phyloP scores from a whole-genome alignment of 2,888 invertebrate species.

The Leucoma salicis region DNA sequence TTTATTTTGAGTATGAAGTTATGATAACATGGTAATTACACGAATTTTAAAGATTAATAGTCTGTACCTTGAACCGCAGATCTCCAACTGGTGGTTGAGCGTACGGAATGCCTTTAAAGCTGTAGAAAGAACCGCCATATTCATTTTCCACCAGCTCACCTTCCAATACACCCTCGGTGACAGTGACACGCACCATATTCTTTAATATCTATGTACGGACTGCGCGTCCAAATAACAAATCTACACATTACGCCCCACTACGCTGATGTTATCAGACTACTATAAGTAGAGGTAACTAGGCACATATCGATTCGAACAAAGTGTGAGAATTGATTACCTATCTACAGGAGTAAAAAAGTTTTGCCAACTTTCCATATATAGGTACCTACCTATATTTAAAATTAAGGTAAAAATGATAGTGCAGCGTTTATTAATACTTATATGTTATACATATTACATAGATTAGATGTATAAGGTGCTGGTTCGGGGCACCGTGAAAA shows the following conservation, averaged over 20 bases:
- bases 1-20: background rate
- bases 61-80: constrained; percentile 69
- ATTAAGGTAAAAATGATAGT: too few species aligned
- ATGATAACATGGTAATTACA: background rate
- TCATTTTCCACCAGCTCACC: constrained; percentile 39
- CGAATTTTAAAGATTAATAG: too few species aligned
- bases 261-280: background rate
- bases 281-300: too few species aligned
- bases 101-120: constrained; percentile 71
- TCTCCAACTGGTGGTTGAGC: constrained; percentile 72
- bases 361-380: too few species aligned
- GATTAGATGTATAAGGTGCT: too few species aligned
- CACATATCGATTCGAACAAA: too few species aligned
- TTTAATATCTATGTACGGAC: background rate
- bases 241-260: background rate
- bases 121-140: constrained; percentile 38
- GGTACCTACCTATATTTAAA: too few species aligned
- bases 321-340: too few species aligned
- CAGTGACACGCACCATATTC: constrained; percentile 34
- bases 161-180: constrained; percentile 46
- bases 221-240: background rate
- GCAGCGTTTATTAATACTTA: too few species aligned
- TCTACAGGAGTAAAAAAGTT: too few species aligned
- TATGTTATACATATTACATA: too few species aligned
- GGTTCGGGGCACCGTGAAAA: too few species aligned